A percentile compares a stretch with the other conserved stretches of the same genome.
These are phyloP conservation scores for Rhaphigaster nebulosa DNA, from an alignment of 2,888 invertebrate species.

Conservation along the genomic window DNA sequence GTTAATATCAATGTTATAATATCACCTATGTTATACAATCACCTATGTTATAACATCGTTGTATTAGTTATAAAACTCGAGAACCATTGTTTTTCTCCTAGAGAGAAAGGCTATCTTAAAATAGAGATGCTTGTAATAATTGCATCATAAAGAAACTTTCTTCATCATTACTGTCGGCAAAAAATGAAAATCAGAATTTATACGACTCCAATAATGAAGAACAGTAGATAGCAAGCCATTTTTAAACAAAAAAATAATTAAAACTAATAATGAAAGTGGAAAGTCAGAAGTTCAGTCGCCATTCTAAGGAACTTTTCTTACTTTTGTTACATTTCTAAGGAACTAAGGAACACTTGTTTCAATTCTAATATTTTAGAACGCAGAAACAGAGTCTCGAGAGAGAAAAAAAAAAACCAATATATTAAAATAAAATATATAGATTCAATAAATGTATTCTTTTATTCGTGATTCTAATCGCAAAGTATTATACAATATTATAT, in stretches of 20 bases:
- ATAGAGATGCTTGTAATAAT: neutral
- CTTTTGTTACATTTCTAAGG: neutral
- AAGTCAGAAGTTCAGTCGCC: neutral
- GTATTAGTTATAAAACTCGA: neutral
- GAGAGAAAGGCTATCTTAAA: neutral
- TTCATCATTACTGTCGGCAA: neutral
- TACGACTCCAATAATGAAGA: neutral
- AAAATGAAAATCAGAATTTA: neutral
- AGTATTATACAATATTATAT: too few relatives aligned
- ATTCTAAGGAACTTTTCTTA: too few relatives aligned
- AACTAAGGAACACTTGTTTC: too few relatives aligned
- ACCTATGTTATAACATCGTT: neutral
- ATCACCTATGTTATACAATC: too few relatives aligned
- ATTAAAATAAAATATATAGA: too few relatives aligned
- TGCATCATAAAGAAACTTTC: neutral
- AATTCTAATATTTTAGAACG: too few relatives aligned
- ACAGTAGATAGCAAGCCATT: too few relatives aligned
- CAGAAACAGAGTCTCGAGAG: too few relatives aligned
- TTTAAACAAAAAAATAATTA: neutral
- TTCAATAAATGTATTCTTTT: too few relatives aligned
- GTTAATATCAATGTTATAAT: too few relatives aligned
- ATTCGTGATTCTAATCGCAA: too few relatives aligned
- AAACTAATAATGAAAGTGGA: neutral
- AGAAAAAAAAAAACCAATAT: too few relatives aligned
- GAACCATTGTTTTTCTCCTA: neutral